Percentiles rank a stretch among this genome's conserved stretches.
Evolutionary conservation across 2,888 invertebrate genomes (phyloP).

Genomic region (Lasioglossum oenotherae): DNA sequence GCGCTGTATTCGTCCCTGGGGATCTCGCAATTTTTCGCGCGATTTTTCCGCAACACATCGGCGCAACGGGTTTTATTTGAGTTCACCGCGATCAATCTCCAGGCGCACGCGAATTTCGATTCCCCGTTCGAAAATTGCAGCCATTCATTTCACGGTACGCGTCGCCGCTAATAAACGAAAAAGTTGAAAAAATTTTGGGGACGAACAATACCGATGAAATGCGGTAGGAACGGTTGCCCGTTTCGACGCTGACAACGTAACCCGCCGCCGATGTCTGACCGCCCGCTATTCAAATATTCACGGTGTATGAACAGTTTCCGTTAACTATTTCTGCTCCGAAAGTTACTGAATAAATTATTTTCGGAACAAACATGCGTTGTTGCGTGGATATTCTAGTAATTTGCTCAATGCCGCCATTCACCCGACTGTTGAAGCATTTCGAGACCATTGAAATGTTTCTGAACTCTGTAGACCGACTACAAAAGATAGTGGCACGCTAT

Average conservation of each 20-base stretch:
- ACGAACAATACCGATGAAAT: slow-evolving; percentile 56
- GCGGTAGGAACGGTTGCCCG: slow-evolving; percentile 19
- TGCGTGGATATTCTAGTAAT: background rate
- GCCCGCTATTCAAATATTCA: slow-evolving; percentile 25
- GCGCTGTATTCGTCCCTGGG: background rate
- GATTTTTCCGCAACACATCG: slow-evolving; percentile 34
- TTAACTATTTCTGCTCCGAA: background rate
- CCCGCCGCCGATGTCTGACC: slow-evolving; percentile 2
- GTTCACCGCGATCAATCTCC: slow-evolving; percentile 68
- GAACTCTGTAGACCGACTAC: no score
- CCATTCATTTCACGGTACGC: slow-evolving; percentile 70
- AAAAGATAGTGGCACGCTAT: no score
- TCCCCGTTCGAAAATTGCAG: slow-evolving; percentile 71
- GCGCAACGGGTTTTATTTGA: slow-evolving; percentile 32
- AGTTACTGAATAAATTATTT: slow-evolving; percentile 24
- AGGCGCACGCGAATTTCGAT: slow-evolving; percentile 63
- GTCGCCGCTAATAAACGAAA: slow-evolving; percentile 69
- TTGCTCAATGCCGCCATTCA: background rate
- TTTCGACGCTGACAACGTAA: background rate
- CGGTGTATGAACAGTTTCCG: background rate
- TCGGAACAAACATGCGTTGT: background rate
- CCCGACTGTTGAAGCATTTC: background rate
- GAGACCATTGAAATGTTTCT: background rate
- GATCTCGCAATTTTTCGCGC: slow-evolving; percentile 23
- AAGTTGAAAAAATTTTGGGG: slow-evolving; percentile 64